Evolutionary conservation across 2,113 vertebrate genomes (phyloP).

Genomic region (Salvator merianae): DNA sequence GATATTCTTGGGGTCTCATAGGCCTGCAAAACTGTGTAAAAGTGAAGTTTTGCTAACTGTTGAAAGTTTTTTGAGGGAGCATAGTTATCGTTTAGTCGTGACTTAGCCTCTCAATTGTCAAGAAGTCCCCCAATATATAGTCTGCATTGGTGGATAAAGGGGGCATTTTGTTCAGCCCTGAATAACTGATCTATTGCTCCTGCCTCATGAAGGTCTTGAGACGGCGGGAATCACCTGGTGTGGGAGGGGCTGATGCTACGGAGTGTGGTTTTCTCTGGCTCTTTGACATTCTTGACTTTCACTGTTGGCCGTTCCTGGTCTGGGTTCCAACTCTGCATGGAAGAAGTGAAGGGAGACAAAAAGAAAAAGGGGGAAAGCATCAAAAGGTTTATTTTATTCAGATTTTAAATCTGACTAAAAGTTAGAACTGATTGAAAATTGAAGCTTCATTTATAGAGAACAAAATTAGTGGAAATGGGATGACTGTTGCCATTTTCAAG

Average conservation of each 20-base stretch:
- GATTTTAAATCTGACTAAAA: neutral
- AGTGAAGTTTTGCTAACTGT: neutral
- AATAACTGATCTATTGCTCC: neutral
- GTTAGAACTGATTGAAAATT: neutral
- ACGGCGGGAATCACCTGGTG: slow-evolving; percentile 58
- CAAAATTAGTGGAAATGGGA: neutral
- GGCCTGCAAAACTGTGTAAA: too few species aligned
- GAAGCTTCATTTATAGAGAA: neutral
- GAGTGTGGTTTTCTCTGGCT: slow-evolving; percentile 56
- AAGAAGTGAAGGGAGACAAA: neutral
- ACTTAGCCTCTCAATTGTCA: neutral
- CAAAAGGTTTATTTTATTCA: neutral
- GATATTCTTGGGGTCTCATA: too few species aligned
- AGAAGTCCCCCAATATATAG: neutral
- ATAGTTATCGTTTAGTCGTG: too few species aligned
- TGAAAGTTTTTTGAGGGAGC: neutral
- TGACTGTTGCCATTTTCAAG: neutral
- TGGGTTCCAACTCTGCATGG: slow-evolving; percentile 79
- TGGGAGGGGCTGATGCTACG: slow-evolving; percentile 63
- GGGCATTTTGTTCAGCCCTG: neutral
- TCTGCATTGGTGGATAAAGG: neutral
- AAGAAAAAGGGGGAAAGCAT: neutral
- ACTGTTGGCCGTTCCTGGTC: slow-evolving; percentile 65
- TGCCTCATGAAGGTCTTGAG: too few species aligned
- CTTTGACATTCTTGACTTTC: slow-evolving; percentile 76